phyloP scores from a whole-genome alignment of 1,140 invertebrate species.

The Whitmania pigra region DNA sequence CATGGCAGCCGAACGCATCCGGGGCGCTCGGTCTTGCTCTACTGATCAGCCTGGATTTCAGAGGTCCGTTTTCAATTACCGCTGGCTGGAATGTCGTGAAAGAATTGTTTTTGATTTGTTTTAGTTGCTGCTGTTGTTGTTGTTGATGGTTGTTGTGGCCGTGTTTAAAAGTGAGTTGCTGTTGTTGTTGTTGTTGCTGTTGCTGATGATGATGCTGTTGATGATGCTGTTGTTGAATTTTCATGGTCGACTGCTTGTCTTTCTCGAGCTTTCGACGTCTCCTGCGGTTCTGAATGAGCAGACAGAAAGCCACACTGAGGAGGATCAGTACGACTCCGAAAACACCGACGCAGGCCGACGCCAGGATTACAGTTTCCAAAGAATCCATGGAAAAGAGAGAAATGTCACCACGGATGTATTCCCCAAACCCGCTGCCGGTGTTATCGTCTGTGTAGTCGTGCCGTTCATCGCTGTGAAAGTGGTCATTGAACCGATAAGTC shows the following conservation, averaged over 20 bases:
- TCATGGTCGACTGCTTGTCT: conserved; percentile 7
- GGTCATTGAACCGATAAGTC: background rate
- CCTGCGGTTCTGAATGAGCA: background rate
- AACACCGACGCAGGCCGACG: background rate
- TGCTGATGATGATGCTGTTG: background rate
- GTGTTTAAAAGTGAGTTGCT: background rate
- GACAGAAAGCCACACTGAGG: background rate
- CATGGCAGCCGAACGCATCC: background rate
- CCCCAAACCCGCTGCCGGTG: too few species aligned
- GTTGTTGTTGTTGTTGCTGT: background rate
- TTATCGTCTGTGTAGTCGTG: background rate
- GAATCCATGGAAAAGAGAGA: too few species aligned
- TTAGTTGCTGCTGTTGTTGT: background rate
- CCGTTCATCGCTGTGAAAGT: conserved; percentile 6
- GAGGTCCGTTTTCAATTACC: background rate
- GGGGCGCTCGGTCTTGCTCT: background rate
- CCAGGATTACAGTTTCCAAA: background rate
- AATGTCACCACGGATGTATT: background rate
- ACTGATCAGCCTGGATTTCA: background rate
- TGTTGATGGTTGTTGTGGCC: background rate
- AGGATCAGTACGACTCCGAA: background rate
- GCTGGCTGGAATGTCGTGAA: background rate
- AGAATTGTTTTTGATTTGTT: background rate
- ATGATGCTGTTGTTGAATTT: background rate
- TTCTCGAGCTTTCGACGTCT: conserved; percentile 2